Base-by-base conservation (phyloP, 2,888 invertebrate genomes). In the Mesoligia furuncula region DNA sequence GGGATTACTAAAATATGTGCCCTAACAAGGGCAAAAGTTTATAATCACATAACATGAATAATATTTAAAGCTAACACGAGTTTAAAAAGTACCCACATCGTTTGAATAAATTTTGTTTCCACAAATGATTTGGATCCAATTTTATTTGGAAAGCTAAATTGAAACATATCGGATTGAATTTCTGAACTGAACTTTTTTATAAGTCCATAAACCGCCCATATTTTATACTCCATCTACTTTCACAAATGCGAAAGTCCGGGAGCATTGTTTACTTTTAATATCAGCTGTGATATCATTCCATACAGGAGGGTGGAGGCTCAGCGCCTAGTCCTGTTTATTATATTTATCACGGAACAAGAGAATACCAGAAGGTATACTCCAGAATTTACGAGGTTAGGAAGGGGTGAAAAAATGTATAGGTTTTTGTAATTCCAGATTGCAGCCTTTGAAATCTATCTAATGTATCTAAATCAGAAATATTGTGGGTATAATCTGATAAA, bases 251-350 rank as follows among this genome's bases (percentile, higher is more conserved):
- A 90, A 88, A 86, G 83, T 86, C 90, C 86, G 83, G 78, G 79
- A 87, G 90, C 89, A 84, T 89, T 92, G 91, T 92, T 92, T 91
- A 85, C 91, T 88, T 92, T 91, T 92, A 92, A 92, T 92, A 91
- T 89, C 87, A 87, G 84, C 89, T 86, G 85, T 81, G 75, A 81
- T 84, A 85, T 86, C 87, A 83, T 68, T 75, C 77, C 62, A 74
- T 81, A 88, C 74, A 54, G 75, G 87, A 78, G 79, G 74, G 81
- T 81, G 45, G 84, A 78, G 79, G 77, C 85, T 86, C 85, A 80
- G 79, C 85, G 83, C 88, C 89, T 87, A 89, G 85, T 86, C 88
- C 85, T 90, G 87, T 87, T 88, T 87, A 85, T 89, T 90, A 90
- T 90, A 85, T 90, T 85, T 85, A 86, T 57, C 67, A 76, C 73